Evolutionary conservation across 1,140 invertebrate genomes (phyloP), one percentile per base, ranked within the genome.

Genomic region (Planococcus citri): DNA sequence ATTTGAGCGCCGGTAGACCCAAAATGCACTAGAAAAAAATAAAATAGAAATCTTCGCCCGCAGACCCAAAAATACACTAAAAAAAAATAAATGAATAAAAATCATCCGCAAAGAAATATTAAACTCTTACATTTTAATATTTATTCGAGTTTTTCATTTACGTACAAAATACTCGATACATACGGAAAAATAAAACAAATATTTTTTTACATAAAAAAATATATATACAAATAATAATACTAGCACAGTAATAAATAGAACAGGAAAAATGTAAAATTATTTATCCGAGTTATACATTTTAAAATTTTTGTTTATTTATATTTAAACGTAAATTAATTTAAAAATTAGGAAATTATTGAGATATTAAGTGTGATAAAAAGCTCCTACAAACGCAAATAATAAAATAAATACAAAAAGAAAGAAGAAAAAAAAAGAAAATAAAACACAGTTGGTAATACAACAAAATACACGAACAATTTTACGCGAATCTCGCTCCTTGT

Each of bases 1-100:
- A 82, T 27, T 87, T 94, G 72, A 83, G 85, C 29, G 90, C 90
- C 71, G 93, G 93, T 68, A 75, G 89, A 71, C 90, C 91, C 1
- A 76, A 76, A 90, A 6, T 33, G 29, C 12, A 33, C n/a, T n/a
- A n/a, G n/a, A n/a, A n/a, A n/a, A n/a, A n/a, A n/a, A n/a, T n/a
- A n/a, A n/a, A n/a, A n/a, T 69, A n/a, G n/a, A n/a, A n/a, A n/a
- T n/a, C n/a, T n/a, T n/a, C n/a, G n/a, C n/a, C n/a, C n/a, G n/a
- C n/a, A n/a, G n/a, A n/a, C n/a, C n/a, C n/a, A n/a, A n/a, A n/a
- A n/a, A n/a, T n/a, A n/a, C n/a, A n/a, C n/a, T n/a, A n/a, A n/a
- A n/a, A n/a, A n/a, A n/a, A n/a, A n/a, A n/a, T n/a, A n/a, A n/a
- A n/a, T n/a, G n/a, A n/a, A n/a, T n/a, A n/a, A n/a, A n/a, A n/a